These are phyloP conservation scores for Eclectus roratus DNA, from an alignment of 2,113 vertebrate genomes.

Conservation along the genomic window DNA sequence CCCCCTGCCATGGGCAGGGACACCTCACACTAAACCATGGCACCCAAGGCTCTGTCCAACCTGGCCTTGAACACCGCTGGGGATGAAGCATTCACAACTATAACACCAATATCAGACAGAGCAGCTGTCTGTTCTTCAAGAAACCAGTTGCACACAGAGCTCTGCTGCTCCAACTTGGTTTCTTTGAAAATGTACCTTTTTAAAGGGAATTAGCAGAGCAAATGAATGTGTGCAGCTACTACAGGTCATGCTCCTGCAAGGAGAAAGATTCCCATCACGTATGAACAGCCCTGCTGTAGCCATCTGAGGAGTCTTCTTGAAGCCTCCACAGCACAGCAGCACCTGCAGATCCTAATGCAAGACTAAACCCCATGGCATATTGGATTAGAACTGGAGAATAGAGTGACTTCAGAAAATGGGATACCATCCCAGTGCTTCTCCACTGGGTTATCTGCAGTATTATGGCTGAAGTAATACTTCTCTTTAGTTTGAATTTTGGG, in stretches of 20 bases:
- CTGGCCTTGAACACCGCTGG: too few relatives aligned
- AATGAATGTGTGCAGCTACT: not conserved
- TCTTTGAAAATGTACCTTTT: not conserved
- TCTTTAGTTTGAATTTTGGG: not conserved
- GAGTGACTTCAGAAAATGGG: not conserved
- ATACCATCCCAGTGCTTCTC: not conserved
- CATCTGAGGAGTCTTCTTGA: not conserved
- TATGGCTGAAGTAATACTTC: not conserved
- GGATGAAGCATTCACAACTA: too few relatives aligned
- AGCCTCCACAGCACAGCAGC: not conserved
- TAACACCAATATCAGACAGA: not conserved
- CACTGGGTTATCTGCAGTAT: not conserved
- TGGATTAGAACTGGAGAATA: not conserved
- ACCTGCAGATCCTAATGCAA: not conserved
- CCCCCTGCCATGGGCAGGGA: too few relatives aligned
- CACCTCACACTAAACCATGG: too few relatives aligned
- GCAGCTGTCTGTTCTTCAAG: not conserved
- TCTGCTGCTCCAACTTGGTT: not conserved
- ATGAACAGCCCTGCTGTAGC: not conserved
- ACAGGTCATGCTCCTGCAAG: not conserved
- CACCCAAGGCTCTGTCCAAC: too few relatives aligned
- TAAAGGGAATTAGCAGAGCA: not conserved
- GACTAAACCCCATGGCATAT: not conserved
- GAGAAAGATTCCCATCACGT: not conserved
- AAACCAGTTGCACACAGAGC: not conserved